Evolutionary conservation across 2,888 invertebrate species (phyloP), one percentile per base, ranked within the genome.

Genomic region (Halocaridina rubra): DNA sequence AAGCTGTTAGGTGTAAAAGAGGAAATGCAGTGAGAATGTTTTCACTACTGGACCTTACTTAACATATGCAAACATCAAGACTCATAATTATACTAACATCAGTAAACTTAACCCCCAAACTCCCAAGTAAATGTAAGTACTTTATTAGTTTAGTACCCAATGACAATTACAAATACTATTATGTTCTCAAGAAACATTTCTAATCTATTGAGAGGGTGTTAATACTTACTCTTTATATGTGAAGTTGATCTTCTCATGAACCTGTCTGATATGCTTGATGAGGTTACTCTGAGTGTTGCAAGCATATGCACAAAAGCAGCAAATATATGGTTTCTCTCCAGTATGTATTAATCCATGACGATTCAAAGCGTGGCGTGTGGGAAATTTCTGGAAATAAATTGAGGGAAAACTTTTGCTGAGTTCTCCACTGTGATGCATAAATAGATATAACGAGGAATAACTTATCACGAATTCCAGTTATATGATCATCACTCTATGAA

Each of bases 251-350:
- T 86, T 88, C 19, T 89, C 87, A 61, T 89, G 89, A 27, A 89
- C 88, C 1, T 87, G 86, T 74, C 89, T 88, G 22, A 89, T 88
- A 82, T 89, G 89, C 59, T 89, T 89, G 33, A 88, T 89, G 29
- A 89, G 88, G 72, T 89, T 89, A 22, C 89, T 89, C 76, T 89
- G 89, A 22, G 89, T 89, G 79, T 89, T 89, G 81, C 89, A 89
- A 7, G 88, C 77, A 77, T 89, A 89, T 10, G 84, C 29, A 82
- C 89, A 89, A 80, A 88, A 89, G 59, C 88, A 88, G 71, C 89
- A 89, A 7, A 86, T 69, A 78, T 88, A 89, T 2, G 89, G 89
- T 61, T 89, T 84, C 69, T 82, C 82, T 7, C 86, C 86, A 0
- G 86, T 80, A 46, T 86, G 86, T 4, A 82, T 69, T 76, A 86